Evolutionary conservation across 2,113 vertebrate genomes (phyloP), one percentile per base, ranked within the genome.

Genomic region (Solea solea): DNA sequence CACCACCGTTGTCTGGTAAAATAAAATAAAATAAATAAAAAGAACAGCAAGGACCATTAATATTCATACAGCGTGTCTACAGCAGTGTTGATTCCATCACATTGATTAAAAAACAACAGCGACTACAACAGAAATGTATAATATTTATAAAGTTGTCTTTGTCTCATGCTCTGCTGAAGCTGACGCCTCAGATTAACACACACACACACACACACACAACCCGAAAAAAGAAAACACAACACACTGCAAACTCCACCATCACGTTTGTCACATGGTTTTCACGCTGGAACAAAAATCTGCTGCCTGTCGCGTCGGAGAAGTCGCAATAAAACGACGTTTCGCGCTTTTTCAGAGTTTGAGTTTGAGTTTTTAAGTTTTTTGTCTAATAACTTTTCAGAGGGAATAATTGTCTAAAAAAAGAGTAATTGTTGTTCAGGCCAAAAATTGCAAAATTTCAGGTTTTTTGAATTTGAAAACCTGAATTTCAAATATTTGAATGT

Each of bases 61-160:
- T 86, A 87, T 86, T 85, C 82, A 90, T 80, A 88, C 80, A 84
- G 69, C 59, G 62, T 86, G 85, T 89, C 85, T 81, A 89, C 62
- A 90, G 82, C 84, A 87, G 87, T 83, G 86, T 83, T 64, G 83
- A 59, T 80, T 87, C 79, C 81, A 84, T 86, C 84, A 87, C 85
- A 91, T 81, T 88, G 81, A 88, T 73, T 73, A 85, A 81, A 86
- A 83, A 90, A 85, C 83, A 91, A 86, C 71, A 12, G 82, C 59
- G 74, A 89, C 82, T 87, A 89, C 84, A 89, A 89, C 79, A 21
- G 65, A 90, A 90, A 83, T 62, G 84, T 88, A 71, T 83, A 80
- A 82, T 91, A 90, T 90, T 89, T 85, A 90, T 91, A 92, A 92
- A 89, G 84, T 86, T 75, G 83, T 76, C 70, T 88, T 86, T 84